Percentiles rank a stretch among this genome's conserved stretches.
phyloP scores from a whole-genome alignment of 2,888 invertebrate genomes.

The Helobdella robusta region DNA sequence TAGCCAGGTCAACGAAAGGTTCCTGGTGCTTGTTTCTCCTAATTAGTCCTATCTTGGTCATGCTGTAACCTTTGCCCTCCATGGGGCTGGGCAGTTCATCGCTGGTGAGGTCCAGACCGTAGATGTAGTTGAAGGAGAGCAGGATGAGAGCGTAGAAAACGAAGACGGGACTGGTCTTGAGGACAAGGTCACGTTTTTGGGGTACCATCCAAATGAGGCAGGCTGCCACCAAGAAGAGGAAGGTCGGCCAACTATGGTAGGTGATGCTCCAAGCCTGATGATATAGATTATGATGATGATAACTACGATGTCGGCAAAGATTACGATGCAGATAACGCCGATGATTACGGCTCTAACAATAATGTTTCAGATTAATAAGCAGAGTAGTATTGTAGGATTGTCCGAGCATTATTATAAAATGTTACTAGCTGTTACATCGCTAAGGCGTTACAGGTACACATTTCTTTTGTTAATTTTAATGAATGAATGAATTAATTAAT shows the following conservation, averaged over 20 bases:
- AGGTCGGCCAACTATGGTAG: conserved; percentile 94
- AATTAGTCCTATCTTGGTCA: conserved; percentile 44
- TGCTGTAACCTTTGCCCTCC: conserved; percentile 36
- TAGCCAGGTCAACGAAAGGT: conserved; percentile 52
- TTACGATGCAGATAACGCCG: no score
- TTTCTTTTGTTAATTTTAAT: background rate
- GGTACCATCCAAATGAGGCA: conserved; percentile 93
- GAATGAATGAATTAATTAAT: background rate
- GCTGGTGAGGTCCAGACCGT: conserved; percentile 64
- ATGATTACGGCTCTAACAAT: no score
- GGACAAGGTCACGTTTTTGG: conserved; percentile 63
- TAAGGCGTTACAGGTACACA: no score
- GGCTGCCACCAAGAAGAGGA: conserved; percentile 83
- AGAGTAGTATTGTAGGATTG: background rate
- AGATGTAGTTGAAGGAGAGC: conserved; percentile 68
- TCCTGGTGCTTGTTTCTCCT: conserved; percentile 56
- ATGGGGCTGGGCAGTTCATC: conserved; percentile 62
- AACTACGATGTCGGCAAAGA: background rate
- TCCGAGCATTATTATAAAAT: background rate
- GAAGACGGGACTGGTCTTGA: conserved; percentile 79
- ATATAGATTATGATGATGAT: background rate
- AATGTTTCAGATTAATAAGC: no score
- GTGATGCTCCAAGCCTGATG: conserved; percentile 82
- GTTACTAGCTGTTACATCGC: background rate
- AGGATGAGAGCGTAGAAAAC: conserved; percentile 75